Conservation (phyloP, 2,888 invertebrate species). For the Eilema sororculum region DNA sequence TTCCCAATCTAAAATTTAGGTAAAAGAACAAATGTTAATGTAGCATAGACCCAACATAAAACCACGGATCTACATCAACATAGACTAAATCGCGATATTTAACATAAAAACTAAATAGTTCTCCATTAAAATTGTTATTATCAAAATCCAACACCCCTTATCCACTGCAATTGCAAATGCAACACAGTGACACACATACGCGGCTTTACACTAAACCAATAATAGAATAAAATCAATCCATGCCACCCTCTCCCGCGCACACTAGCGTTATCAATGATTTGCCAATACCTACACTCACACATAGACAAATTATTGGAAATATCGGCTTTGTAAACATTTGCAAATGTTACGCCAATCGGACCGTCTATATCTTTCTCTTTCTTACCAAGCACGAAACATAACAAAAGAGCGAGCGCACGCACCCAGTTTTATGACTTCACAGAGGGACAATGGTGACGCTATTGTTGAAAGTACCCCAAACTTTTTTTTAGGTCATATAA, state of each 20-base stretch:
- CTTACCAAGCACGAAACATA: slow-evolving; percentile 47
- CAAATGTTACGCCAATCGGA: slow-evolving; percentile 74
- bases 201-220: slow-evolving; percentile 86
- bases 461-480: slow-evolving; percentile 86
- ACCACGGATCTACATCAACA: too few relatives aligned
- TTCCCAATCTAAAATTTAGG: too few relatives aligned
- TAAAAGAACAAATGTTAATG: too few relatives aligned
- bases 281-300: slow-evolving; percentile 60
- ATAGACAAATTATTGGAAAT: slow-evolving; percentile 78
- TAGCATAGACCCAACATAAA: too few relatives aligned
- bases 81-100: too few relatives aligned
- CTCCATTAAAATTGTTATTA: too few relatives aligned
- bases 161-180: slow-evolving; percentile 68
- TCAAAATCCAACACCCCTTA: slow-evolving; percentile 60
- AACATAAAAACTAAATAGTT: too few relatives aligned
- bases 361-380: slow-evolving; percentile 66
- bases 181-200: slow-evolving; percentile 86
- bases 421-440: slow-evolving; percentile 78
- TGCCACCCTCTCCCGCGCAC: slow-evolving; percentile 81
- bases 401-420: slow-evolving; percentile 65
- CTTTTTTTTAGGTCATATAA: slow-evolving; percentile 86
- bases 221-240: slow-evolving; percentile 86
- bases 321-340: slow-evolving; percentile 86
- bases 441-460: slow-evolving; percentile 83
- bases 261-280: slow-evolving; percentile 77